Base-by-base conservation (phyloP, 1,140 invertebrate genomes). In the Muscidifurax raptorellus region DNA sequence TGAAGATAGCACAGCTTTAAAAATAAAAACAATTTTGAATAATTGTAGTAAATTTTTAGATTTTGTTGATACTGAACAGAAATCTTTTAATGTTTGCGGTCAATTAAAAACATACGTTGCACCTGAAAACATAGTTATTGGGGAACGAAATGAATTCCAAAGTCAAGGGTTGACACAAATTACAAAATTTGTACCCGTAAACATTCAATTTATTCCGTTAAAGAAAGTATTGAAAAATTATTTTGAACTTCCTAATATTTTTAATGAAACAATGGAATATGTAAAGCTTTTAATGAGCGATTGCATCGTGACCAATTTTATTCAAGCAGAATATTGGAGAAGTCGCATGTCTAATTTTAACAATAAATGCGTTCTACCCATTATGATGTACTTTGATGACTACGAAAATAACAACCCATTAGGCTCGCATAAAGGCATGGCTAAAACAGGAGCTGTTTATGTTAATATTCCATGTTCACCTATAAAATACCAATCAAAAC, bases 371-470 rank as follows among this genome's bases (percentile, higher is more conserved):
- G 22, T 74, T 5, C 67, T 86, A 10, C 75, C 86, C 6, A 3
- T 86, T 4, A 30, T 30, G 22, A 2, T 88, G 10, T 86, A 87
- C 40, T 84, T 85, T 52, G 83, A 86, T 75, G 82, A 84, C 44
- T 85, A 81, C 28, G 87, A 86, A 77, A 86, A 72, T 13, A 88
- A 88, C 67, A 86, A 88, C 52, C 74, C 87, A 13, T 40, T 88
- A 25, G 83, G 86, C 22, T 75, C 52, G n/a, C 80, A 87, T 22
- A 85, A 47, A 78, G 86, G 87, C 28, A 22, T 88, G 22, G 80
- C 75, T 0, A 88, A 88, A 85, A 44, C 86, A 28, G 86, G 81
- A 30, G 85, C 83, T n/a, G 74, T 87, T 1, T 87, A 88, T 36
- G 52, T 77, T 7, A 32, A 83, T 4, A 75, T 72, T 67, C 82